Percentiles rank a stretch among this genome's conserved stretches.
Evolutionary conservation across 2,888 invertebrate species (phyloP).

Genomic region (Erebia aethiops): DNA sequence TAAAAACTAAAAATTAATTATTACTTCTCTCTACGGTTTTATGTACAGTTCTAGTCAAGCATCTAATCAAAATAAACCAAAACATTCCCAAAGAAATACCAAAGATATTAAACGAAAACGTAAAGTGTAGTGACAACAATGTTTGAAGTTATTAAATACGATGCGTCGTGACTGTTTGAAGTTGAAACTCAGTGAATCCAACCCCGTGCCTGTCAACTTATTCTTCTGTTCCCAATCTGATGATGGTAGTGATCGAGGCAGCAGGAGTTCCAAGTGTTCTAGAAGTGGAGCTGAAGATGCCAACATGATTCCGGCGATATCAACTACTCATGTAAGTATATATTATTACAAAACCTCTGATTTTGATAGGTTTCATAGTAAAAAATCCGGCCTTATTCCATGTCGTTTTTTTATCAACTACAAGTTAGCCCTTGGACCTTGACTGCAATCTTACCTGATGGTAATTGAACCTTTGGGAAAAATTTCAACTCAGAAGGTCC

Average conservation of each 20-base stretch:
- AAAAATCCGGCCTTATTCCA: too few relatives aligned
- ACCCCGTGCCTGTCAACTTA: constrained; percentile 59
- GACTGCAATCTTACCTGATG: too few relatives aligned
- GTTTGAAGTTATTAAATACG: constrained; percentile 43
- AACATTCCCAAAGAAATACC: constrained; percentile 44
- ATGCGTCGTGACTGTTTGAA: constrained; percentile 77
- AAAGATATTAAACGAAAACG: constrained; percentile 40
- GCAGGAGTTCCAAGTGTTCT: constrained; percentile 46
- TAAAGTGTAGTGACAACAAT: constrained; percentile 43
- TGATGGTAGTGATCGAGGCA: constrained; percentile 66
- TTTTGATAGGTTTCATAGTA: too few relatives aligned
- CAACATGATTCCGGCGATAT: constrained; percentile 53
- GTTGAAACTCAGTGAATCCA: constrained; percentile 75
- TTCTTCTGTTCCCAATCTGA: constrained; percentile 75
- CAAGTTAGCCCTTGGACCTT: too few relatives aligned
- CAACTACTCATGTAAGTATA: constrained; percentile 46
- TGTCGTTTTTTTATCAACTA: too few relatives aligned
- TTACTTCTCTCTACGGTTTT: neutral
- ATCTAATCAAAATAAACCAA: constrained; percentile 19
- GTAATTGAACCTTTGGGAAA: too few relatives aligned
- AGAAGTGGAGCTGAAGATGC: constrained; percentile 52
- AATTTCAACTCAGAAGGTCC: too few relatives aligned
- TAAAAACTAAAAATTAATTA: neutral
- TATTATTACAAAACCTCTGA: too few relatives aligned
- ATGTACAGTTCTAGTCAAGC: constrained; percentile 10